These are phyloP conservation scores for Chelonia mydas DNA, from an alignment of 2,797 vertebrate species.

Conservation along the genomic window DNA sequence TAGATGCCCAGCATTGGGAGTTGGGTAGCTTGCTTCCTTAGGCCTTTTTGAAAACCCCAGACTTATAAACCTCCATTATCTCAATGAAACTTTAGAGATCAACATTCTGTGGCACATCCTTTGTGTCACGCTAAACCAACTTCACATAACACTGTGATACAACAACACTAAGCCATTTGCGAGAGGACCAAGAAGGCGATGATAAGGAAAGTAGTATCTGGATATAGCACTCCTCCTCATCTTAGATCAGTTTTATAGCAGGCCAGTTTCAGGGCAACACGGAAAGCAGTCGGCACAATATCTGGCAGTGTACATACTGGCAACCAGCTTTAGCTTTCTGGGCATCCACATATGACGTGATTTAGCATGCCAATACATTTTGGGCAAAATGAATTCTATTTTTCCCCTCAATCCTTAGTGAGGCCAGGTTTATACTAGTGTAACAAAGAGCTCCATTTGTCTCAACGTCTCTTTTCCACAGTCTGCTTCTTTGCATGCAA, in stretches of 20 bases:
- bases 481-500: conserved; percentile 10
- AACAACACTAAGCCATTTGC: background rate
- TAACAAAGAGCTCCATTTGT: background rate
- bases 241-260: background rate
- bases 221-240: background rate
- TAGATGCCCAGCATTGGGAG: background rate
- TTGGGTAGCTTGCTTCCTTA: background rate
- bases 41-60: background rate
- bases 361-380: background rate
- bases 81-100: background rate
- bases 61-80: background rate
- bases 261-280: background rate
- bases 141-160: background rate
- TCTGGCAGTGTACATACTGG: background rate
- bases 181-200: background rate
- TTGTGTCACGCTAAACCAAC: background rate
- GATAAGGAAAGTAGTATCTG: background rate
- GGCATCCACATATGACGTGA: background rate
- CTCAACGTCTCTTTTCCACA: background rate
- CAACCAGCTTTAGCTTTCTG: background rate
- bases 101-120: background rate
- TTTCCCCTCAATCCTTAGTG: background rate
- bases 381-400: background rate
- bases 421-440: background rate
- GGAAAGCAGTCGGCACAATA: background rate